These are phyloP conservation scores for Tupiocoris notatus DNA, from an alignment of 2,888 invertebrate genomes.

Conservation along the genomic window DNA sequence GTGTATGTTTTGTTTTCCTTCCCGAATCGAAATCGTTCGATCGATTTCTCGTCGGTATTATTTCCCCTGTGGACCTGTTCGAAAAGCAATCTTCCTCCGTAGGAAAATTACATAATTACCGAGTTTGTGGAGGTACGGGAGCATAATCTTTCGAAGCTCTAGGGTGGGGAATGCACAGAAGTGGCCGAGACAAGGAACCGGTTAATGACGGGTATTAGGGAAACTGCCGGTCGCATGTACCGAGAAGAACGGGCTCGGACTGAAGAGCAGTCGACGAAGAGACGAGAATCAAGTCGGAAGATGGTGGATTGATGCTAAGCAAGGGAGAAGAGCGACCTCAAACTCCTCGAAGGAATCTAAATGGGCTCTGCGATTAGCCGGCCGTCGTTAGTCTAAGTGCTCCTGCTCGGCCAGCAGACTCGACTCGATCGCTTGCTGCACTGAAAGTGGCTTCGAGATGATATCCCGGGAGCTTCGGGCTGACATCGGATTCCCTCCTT, in stretches of 20 bases:
- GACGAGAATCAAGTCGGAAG: neutral
- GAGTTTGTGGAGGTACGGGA: neutral
- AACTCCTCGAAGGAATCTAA: conserved; percentile 25
- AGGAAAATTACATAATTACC: neutral
- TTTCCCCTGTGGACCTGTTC: neutral
- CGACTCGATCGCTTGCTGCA: neutral
- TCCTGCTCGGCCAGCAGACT: neutral
- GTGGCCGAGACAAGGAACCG: conserved; percentile 32
- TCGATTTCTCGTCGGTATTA: neutral
- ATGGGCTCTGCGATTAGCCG: conserved; percentile 31
- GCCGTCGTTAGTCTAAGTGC: conserved; percentile 32
- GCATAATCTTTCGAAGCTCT: neutral
- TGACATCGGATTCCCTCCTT: neutral
- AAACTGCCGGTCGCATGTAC: conserved; percentile 39
- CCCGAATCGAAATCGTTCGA: too few species aligned
- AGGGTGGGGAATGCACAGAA: conserved; percentile 19
- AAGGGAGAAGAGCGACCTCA: neutral
- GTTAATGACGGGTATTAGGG: conserved; percentile 40
- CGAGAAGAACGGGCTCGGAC: conserved; percentile 10
- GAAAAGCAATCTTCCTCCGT: neutral
- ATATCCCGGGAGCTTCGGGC: too few species aligned
- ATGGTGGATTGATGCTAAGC: neutral
- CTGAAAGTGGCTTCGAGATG: neutral
- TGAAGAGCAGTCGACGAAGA: neutral
- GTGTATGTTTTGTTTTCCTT: neutral